phyloP scores from a whole-genome alignment of 1,140 invertebrate genomes.

The Zaprionus tsacasi region DNA sequence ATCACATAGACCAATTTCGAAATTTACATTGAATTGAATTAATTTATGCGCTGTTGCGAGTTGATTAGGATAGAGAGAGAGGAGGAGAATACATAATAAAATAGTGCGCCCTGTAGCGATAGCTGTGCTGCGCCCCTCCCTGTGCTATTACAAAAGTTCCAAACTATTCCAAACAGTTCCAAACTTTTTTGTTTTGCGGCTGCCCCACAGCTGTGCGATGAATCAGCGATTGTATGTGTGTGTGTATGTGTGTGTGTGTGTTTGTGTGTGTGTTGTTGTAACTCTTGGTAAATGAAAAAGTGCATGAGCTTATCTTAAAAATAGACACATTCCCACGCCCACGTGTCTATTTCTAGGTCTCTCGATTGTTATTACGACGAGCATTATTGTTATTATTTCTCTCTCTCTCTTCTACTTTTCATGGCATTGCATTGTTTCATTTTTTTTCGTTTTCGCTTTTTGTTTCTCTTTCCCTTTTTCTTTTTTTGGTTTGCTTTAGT shows the following conservation, averaged over 20 bases:
- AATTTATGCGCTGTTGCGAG: constrained; percentile 54
- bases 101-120: constrained; percentile 18
- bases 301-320: constrained; percentile 57
- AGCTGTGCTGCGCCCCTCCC: constrained; percentile 11
- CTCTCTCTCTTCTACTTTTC: constrained; percentile 18
- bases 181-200: constrained; percentile 11
- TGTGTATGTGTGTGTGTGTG: constrained; percentile 1
- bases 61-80: constrained; percentile 54
- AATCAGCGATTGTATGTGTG: constrained; percentile 52
- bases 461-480: constrained; percentile 18
- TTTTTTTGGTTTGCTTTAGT: neutral
- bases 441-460: constrained; percentile 37
- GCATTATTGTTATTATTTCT: constrained; percentile 10
- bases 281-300: constrained; percentile 54
- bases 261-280: constrained; percentile 41
- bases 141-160: constrained; percentile 57
- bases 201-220: constrained; percentile 59
- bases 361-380: constrained; percentile 27
- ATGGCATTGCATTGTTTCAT: constrained; percentile 53
- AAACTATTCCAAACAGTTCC: constrained; percentile 31
- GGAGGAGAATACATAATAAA: constrained; percentile 16
- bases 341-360: constrained; percentile 80
- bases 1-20: constrained; percentile 70
- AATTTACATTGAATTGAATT: constrained; percentile 74
- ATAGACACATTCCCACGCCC: constrained; percentile 78